These are phyloP conservation scores for Tachuris rubrigastra DNA, from an alignment of 2,113 vertebrate species.

Conservation along the genomic window DNA sequence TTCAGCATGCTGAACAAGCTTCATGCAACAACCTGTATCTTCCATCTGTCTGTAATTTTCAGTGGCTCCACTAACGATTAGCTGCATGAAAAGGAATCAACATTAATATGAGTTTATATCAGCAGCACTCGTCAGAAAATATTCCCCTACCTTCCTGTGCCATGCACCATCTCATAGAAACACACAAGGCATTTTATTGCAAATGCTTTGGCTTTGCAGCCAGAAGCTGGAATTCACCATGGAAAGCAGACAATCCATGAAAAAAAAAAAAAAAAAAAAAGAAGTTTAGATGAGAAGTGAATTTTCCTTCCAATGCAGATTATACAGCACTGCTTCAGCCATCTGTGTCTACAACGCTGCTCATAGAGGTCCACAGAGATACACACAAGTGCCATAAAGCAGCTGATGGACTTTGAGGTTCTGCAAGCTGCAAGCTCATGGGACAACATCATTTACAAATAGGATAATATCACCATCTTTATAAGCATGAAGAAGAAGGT, in stretches of 20 bases:
- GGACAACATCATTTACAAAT: neutral
- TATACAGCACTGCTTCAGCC: neutral
- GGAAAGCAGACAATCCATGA: conserved; percentile 34
- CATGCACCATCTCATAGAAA: neutral
- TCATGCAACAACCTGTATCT: conserved; percentile 46
- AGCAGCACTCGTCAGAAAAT: conserved; percentile 4
- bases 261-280: neutral
- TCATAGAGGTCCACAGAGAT: neutral
- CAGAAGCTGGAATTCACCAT: conserved; percentile 34
- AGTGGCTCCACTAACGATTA: conserved; percentile 11
- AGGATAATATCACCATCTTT: neutral
- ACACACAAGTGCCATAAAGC: neutral
- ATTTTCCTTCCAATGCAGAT: conserved; percentile 37
- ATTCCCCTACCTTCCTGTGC: neutral
- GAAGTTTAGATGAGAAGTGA: neutral
- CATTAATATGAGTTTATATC: conserved; percentile 15
- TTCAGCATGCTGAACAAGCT: conserved; percentile 25
- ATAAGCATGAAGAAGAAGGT: neutral
- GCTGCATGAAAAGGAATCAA: conserved; percentile 31
- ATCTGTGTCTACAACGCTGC: neutral
- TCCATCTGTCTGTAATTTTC: conserved; percentile 54
- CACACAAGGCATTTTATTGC: neutral
- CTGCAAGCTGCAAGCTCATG: neutral
- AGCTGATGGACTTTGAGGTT: neutral
- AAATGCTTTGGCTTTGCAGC: neutral